Evolutionary conservation across 2,888 invertebrate genomes (phyloP), one percentile per base, ranked within the genome.

Genomic region (Zaprionus obscuricornis): DNA sequence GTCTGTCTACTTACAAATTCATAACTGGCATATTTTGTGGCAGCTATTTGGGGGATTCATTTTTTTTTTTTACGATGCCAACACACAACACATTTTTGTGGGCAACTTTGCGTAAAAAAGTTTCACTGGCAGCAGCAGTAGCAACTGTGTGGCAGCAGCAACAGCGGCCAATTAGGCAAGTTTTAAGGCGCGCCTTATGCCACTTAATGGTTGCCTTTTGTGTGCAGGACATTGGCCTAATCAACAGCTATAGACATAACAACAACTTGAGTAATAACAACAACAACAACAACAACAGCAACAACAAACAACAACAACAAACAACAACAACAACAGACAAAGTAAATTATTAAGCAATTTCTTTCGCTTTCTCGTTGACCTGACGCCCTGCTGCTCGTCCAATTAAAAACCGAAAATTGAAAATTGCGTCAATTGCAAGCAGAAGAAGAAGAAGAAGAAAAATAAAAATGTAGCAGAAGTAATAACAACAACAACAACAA

Each of bases 331-430:
- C 14, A 8, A 17, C 1, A 2, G 31, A 34, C 16, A 16, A 42
- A 60, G 66, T 60, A 58, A 70, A 76, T 77, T 77, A 77, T 74
- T 77, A 49, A 50, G 66, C 59, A 45, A 77, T 81, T 77, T 52
- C 22, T 51, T 36, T 47, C 37, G 40, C 58, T 34, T 57, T 54
- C 49, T 55, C 49, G 66, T 57, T 63, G 71, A 74, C 74, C 66
- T 64, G 70, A 42, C 36, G 57, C 40, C n/a, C n/a, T n/a, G n/a
- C n/a, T n/a, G n/a, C n/a, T n/a, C n/a, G n/a, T n/a, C 66, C 82
- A 81, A 77, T 76, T 82, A 76, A 77, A 63, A 69, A 52, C 18
- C 57, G n/a, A 39, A 59, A n/a, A n/a, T n/a, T n/a, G n/a, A n/a
- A 64, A 68, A 64, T 42, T 40, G 33, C 51, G 50, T 18, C 50